Evolutionary conservation across 2,113 vertebrate genomes (phyloP).

Genomic region (Myiopsitta monachus): DNA sequence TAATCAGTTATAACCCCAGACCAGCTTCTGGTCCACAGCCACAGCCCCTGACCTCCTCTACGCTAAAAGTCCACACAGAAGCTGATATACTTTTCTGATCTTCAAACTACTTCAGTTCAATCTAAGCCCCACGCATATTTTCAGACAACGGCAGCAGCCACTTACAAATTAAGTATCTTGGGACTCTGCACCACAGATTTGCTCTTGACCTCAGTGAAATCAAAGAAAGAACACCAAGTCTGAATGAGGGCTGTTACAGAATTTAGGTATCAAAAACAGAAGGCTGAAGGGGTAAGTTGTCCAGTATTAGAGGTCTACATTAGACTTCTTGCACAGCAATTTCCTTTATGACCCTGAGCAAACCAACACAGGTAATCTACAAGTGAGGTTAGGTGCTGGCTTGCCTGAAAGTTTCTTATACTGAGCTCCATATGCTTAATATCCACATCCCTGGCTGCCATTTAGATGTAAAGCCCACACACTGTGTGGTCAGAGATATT

Average conservation of each 20-base stretch:
- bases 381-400: neutral
- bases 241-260: neutral
- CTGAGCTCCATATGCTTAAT: neutral
- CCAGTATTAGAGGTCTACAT: neutral
- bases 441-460: neutral
- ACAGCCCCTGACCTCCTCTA: neutral
- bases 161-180: neutral
- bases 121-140: accelerated
- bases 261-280: neutral
- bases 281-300: neutral
- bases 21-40: neutral
- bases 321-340: neutral
- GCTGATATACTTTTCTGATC: neutral
- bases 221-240: neutral
- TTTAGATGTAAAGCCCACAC: neutral
- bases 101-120: neutral
- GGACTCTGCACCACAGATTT: neutral
- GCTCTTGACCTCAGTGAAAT: neutral
- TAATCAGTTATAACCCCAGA: neutral
- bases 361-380: neutral
- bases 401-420: neutral
- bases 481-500: neutral
- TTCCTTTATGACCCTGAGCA: neutral
- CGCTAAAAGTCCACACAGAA: neutral
- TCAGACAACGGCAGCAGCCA: neutral